A percentile compares a stretch with the other conserved stretches of the same genome.
Evolutionary conservation across 35 echinoderm and acorn worm species (phyloP).

Genomic region (Apostichopus japonicus): DNA sequence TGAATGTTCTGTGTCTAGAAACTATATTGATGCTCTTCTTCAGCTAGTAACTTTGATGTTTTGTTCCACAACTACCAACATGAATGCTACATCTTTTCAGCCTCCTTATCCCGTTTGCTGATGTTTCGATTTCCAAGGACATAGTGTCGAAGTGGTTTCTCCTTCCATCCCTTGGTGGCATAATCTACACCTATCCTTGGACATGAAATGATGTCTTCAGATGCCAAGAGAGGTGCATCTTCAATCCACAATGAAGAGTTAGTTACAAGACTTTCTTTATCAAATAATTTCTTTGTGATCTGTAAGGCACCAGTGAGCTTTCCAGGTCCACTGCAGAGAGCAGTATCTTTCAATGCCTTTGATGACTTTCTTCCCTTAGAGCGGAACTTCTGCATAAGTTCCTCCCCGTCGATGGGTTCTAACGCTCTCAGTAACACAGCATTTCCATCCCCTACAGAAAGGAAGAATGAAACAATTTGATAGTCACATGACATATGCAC

Average conservation of each 20-base stretch:
- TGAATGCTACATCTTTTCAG: conserved; percentile 22
- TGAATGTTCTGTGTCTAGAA: too few relatives aligned
- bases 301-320: conserved; percentile 71
- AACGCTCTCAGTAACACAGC: conserved; percentile 79
- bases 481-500: too few relatives aligned
- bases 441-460: conserved; percentile 68
- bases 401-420: conserved; percentile 65
- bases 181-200: conserved; percentile 86
- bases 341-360: conserved; percentile 70
- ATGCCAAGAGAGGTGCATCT: conserved; percentile 48
- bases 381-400: conserved; percentile 59
- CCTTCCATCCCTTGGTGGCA: conserved; percentile 68
- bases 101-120: conserved; percentile 81
- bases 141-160: conserved; percentile 89
- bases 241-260: conserved; percentile 71
- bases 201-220: conserved; percentile 70
- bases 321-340: conserved; percentile 85
- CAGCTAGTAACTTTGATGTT: too few relatives aligned
- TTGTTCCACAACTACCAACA: too few relatives aligned
- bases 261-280: conserved; percentile 55
- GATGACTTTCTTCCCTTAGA: conserved; percentile 33
- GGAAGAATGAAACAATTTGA: background rate
- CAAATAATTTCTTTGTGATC: conserved; percentile 58
- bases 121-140: conserved; percentile 65
- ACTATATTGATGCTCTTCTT: too few relatives aligned